These are phyloP conservation scores for Acanthococcus lagerstroemiae DNA, from an alignment of 2,888 invertebrate species.

Conservation along the genomic window DNA sequence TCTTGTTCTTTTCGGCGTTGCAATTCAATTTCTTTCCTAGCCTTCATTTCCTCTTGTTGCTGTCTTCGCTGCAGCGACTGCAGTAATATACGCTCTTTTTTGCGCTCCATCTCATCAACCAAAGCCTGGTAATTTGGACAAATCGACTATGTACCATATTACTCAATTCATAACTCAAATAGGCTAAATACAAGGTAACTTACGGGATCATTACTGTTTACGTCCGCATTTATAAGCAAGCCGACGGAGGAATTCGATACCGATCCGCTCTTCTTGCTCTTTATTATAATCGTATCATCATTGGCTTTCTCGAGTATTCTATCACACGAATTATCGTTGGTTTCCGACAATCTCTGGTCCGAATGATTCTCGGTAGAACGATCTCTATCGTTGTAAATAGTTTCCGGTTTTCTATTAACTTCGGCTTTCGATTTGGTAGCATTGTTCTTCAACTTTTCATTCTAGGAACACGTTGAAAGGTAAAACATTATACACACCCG, in stretches of 20 bases:
- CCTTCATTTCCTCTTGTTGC: slow-evolving; percentile 77
- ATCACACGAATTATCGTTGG: background rate
- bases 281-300: slow-evolving; percentile 2
- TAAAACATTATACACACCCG: background rate
- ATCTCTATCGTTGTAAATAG: slow-evolving; percentile 8
- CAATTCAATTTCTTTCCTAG: slow-evolving; percentile 70
- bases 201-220: slow-evolving; percentile 57
- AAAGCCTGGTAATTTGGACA: slow-evolving; percentile 66
- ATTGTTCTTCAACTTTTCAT: background rate
- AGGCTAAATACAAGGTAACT: no score
- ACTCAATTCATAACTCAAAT: no score
- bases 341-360: background rate
- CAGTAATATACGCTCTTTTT: slow-evolving; percentile 83
- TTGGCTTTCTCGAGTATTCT: slow-evolving; percentile 2
- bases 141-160: no score
- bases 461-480: background rate
- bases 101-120: slow-evolving; percentile 83
- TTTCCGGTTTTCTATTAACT: slow-evolving; percentile 1
- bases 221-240: slow-evolving; percentile 57
- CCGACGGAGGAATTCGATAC: slow-evolving; percentile 42
- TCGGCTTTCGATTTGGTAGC: background rate
- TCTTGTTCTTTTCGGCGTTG: slow-evolving; percentile 66
- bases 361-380: slow-evolving; percentile 3
- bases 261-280: slow-evolving; percentile 7
- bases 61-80: slow-evolving; percentile 80